Base-by-base conservation (phyloP, 1,140 invertebrate genomes). In the Aphaenogaster floridana region DNA sequence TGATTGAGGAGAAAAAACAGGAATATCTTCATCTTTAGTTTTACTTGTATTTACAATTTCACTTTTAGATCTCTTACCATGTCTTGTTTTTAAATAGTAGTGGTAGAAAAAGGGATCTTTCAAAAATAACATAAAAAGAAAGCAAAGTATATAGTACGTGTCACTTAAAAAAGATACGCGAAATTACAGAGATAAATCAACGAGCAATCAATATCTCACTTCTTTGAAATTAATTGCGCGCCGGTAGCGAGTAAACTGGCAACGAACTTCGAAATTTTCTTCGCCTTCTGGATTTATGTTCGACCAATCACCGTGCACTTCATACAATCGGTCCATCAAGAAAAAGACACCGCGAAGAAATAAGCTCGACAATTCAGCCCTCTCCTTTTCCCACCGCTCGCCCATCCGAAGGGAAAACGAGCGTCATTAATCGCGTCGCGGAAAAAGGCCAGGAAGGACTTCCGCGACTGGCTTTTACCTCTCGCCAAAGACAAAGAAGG, bases 361-460 rank as follows among this genome's bases (percentile, higher is more conserved):
- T 89, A 89, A 80, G 69, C 83, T 50, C 66, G 61, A 42, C 34
- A 39, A 68, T 86, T 39, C 74, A 61, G 83, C 64, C 21, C 54
- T 83, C 85, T 64, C 64, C 85, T 71, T 68, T 61, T 61, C 77
- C 52, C 54, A 39, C 52, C 36, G 45, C 17, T 63, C 64, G 21
- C 39, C 84, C 36, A 76, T 81, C 74, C 68, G 21, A 61, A 71
- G 68, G 59, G 86, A 83, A 90, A 90, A 88, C 77, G 89, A 91
- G 89, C 59, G 21, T 88, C 89, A 88, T 91, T 90, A 91, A 91
- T 91, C 86, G 84, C 66, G 15, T 17, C 13, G 7, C 42, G 52
- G 72, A 72, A 71, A 64, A 85, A 78, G 39, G 39, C 57, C 52
- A 17, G 63, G 61, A 88, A 68, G 63, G 57, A 79, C 59, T 61